A percentile compares a stretch with the other conserved stretches of the same genome.
phyloP scores from a whole-genome alignment of 2,888 invertebrate species.

The Rugalucina vietnamica region DNA sequence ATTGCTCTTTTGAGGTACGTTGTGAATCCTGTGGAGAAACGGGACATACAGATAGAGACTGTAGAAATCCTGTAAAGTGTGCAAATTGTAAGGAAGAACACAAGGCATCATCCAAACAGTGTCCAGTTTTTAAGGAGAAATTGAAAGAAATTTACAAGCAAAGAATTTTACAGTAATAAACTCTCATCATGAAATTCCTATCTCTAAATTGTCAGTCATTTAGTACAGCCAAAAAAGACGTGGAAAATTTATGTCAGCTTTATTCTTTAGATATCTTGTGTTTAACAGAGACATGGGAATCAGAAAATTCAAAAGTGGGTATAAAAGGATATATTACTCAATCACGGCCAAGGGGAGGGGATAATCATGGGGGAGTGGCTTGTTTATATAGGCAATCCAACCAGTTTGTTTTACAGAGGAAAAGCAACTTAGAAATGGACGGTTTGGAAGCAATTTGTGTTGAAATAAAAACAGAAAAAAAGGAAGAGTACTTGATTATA shows the following conservation, averaged over 20 bases:
- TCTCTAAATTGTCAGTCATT: background rate
- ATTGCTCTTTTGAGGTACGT: background rate
- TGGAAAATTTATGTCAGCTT: background rate
- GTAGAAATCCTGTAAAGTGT: background rate
- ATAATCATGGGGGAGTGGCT: conserved; percentile 3
- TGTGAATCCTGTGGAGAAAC: conserved; percentile 20
- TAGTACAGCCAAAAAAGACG: background rate
- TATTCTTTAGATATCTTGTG: background rate
- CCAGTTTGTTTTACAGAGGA: background rate
- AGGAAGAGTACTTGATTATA: background rate
- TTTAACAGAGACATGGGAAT: background rate
- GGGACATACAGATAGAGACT: background rate
- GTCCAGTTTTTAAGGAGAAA: conserved; percentile 16
- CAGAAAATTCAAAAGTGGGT: background rate
- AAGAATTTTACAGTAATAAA: background rate
- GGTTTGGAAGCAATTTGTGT: background rate
- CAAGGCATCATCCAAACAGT: conserved; percentile 12
- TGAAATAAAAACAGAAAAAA: background rate
- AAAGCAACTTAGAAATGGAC: background rate
- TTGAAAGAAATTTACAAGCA: background rate
- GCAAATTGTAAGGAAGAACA: conserved; percentile 13
- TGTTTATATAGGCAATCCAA: conserved; percentile 1
- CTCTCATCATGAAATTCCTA: background rate
- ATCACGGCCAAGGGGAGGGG: too few relatives aligned
- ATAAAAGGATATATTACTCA: background rate